Conservation (phyloP, 2,888 invertebrate genomes). For the Diarsia rubi region DNA sequence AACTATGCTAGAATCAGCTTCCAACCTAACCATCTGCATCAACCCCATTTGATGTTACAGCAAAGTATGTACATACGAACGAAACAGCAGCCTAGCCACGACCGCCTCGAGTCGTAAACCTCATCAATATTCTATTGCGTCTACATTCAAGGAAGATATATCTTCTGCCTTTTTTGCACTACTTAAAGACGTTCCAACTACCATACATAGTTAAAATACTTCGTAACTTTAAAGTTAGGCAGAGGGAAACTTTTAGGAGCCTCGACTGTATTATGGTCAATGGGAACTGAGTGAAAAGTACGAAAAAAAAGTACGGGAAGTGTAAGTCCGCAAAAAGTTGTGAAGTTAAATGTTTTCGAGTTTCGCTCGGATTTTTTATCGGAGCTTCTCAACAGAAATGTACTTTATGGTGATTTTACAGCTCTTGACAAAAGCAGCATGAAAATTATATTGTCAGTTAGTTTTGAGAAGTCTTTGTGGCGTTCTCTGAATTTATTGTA, state of each 20-base stretch:
- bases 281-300: constrained; percentile 75
- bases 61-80: constrained; percentile 66
- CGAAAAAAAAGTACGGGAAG: constrained; percentile 70
- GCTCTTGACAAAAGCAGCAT: constrained; percentile 67
- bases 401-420: constrained; percentile 72
- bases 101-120: constrained; percentile 58
- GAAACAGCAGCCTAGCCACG: constrained; percentile 37
- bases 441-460: constrained; percentile 71
- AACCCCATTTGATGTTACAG: constrained; percentile 50
- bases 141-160: constrained; percentile 60
- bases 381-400: constrained; percentile 66
- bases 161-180: constrained; percentile 64
- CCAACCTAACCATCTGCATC: constrained; percentile 21
- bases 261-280: constrained; percentile 80
- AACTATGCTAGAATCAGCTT: not conserved
- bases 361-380: constrained; percentile 75
- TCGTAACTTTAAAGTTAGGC: constrained; percentile 75
- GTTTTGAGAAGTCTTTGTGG: constrained; percentile 48
- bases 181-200: constrained; percentile 66
- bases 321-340: constrained; percentile 75
- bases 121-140: constrained; percentile 68
- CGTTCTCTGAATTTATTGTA: constrained; percentile 51
- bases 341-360: constrained; percentile 81
- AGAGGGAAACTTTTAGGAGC: constrained; percentile 73
- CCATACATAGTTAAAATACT: constrained; percentile 76